Evolutionary conservation across 1,140 invertebrate genomes (phyloP).

Genomic region (Daktulosphaira vitifoliae): DNA sequence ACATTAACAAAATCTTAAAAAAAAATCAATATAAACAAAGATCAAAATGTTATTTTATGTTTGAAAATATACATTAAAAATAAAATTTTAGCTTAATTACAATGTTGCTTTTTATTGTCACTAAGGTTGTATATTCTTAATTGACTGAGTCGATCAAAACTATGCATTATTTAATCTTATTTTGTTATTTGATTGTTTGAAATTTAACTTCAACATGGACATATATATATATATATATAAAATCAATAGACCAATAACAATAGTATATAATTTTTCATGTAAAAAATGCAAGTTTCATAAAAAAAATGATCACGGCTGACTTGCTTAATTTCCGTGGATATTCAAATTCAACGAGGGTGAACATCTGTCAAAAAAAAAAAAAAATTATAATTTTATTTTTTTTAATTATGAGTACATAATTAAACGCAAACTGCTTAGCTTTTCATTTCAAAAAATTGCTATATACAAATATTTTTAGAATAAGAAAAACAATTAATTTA

Average conservation of each 20-base stretch:
- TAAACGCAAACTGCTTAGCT: no score
- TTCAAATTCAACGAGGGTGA: constrained; percentile 17
- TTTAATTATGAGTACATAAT: no score
- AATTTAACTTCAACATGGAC: constrained; percentile 13
- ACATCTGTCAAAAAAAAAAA: neutral
- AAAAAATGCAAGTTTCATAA: neutral
- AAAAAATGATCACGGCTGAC: neutral
- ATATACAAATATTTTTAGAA: no score
- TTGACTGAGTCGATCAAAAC: neutral
- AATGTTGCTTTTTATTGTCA: neutral
- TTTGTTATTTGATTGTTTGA: constrained; percentile 27
- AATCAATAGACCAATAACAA: neutral
- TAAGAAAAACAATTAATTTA: no score
- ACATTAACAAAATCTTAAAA: constrained; percentile 30
- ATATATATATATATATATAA: neutral
- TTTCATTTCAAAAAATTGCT: no score
- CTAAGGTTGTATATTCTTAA: neutral
- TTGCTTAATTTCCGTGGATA: neutral
- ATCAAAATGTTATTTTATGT: constrained; percentile 15
- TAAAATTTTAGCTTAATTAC: no score
- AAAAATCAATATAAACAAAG: constrained; percentile 17
- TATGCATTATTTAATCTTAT: constrained; percentile 2
- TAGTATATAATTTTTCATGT: constrained; percentile 3
- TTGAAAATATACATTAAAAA: constrained; percentile 12
- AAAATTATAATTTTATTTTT: no score